Evolutionary conservation across 2,113 vertebrate genomes (phyloP), one percentile per base, ranked within the genome.

Genomic region (Notiomystis cincta): DNA sequence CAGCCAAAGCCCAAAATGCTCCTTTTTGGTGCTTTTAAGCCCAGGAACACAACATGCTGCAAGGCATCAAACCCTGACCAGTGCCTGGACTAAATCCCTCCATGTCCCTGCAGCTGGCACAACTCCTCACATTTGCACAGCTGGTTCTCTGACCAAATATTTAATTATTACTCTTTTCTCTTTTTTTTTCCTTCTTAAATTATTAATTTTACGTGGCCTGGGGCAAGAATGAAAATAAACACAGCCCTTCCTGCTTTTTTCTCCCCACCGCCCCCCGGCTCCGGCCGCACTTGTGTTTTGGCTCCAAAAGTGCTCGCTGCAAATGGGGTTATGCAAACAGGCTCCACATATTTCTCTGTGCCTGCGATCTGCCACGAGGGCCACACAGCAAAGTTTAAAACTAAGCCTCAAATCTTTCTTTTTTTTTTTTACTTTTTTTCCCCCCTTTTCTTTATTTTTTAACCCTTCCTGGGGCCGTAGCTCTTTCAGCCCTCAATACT

Each of bases 401-500:
- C 88, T 20, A 42, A 85, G 76, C 82, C 70, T 89, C 89, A 81
- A 54, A 45, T 66, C 60, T 76, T 40, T 20, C 10, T 27, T 50
- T 38, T 45, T 24, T 45, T 93, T 93, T 7, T 82, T 23, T 22
- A 53, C 4, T 12, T 57, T 35, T 57, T 42, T 8, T 7, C 14
- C 23, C 17, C 61, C 22, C 37, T 54, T 85, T 89, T 66, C 78
- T 95, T 90, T 95, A 86, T 88, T 85, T 96, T 98, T 98, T 95
- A 98, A 98, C 98, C 95, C 98, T 98, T 98, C 71, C 20, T 0
- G 2, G 56, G 89, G 83, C 91, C 7, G 5, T 60, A 94, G 91
- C 88, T 92, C 85, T 85, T 58, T 42, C 70, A 88, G 86, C 76
- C 92, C 92, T 98, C 98, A 98, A 98, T 98, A 96, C 94, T 89